Conservation (phyloP, 2,113 vertebrate species). For the Pelusios castaneus region DNA sequence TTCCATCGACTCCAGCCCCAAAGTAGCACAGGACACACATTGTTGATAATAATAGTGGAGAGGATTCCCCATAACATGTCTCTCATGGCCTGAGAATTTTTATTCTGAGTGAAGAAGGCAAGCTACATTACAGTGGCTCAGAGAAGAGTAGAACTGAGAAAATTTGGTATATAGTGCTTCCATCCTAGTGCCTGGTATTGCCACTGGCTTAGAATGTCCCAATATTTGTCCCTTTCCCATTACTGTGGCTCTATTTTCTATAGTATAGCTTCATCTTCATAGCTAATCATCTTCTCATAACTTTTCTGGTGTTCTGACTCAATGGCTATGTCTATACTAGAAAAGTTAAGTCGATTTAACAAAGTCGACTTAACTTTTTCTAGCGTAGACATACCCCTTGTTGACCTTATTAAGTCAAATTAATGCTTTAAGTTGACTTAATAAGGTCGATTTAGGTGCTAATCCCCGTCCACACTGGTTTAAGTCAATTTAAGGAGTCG, state of each 20-base stretch:
- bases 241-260: not conserved
- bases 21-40: too few species aligned
- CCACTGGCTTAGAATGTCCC: not conserved
- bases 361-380: too few species aligned
- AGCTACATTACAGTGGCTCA: not conserved
- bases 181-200: accelerated
- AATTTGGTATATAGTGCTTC: accelerated
- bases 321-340: too few species aligned
- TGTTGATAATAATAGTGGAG: not conserved
- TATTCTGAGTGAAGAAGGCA: not conserved
- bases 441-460: too few species aligned
- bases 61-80: not conserved
- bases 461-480: too few species aligned
- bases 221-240: not conserved
- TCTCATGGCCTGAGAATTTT: not conserved
- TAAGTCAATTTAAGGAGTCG: too few species aligned
- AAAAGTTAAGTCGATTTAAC: too few species aligned
- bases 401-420: too few species aligned
- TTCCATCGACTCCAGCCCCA: not conserved
- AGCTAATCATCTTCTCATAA: not conserved
- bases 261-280: accelerated
- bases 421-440: too few species aligned
- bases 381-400: too few species aligned
- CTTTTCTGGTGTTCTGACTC: not conserved
- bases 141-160: not conserved